A percentile compares a stretch with the other conserved stretches of the same genome.
Conservation (phyloP, 2,113 vertebrate genomes). For the Australoheros scitulus region DNA sequence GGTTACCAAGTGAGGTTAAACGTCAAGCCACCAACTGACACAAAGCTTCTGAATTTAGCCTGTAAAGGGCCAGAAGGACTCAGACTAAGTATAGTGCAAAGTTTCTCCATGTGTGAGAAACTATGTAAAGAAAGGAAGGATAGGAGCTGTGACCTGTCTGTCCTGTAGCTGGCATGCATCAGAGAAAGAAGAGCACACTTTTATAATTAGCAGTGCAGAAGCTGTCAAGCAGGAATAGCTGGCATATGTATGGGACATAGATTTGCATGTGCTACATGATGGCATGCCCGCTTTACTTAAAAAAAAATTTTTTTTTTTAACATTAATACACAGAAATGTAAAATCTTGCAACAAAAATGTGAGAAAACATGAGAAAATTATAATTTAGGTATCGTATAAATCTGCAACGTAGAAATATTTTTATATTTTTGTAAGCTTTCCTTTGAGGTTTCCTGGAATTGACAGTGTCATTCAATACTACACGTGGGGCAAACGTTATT, state of each 20-base stretch:
- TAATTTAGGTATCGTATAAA: no score
- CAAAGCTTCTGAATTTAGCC: constrained; percentile 63
- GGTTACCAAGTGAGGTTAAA: constrained; percentile 34
- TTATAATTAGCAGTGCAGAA: constrained; percentile 69
- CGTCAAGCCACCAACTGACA: constrained; percentile 45
- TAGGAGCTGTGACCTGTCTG: constrained; percentile 37
- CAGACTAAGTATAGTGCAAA: constrained; percentile 50
- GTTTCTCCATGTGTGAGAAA: constrained; percentile 20
- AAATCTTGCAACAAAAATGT: not conserved
- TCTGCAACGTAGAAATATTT: no score
- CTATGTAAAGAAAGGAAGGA: constrained; percentile 47
- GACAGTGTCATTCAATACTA: not conserved
- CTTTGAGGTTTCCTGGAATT: not conserved
- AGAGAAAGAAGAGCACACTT: constrained; percentile 14
- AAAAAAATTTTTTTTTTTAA: no score
- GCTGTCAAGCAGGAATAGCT: constrained; percentile 46
- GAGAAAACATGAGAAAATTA: no score
- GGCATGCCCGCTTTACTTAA: not conserved
- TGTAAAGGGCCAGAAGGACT: constrained; percentile 27
- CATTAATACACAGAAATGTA: not conserved
- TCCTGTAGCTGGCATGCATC: constrained; percentile 56
- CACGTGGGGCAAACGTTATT: not conserved
- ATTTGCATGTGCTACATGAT: constrained; percentile 47
- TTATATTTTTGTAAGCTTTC: not conserved
- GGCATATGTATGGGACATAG: constrained; percentile 46